A percentile compares a stretch with the other conserved stretches of the same genome.
phyloP scores from a whole-genome alignment of 2,797 vertebrate genomes.

The Pipistrellus nathusii region DNA sequence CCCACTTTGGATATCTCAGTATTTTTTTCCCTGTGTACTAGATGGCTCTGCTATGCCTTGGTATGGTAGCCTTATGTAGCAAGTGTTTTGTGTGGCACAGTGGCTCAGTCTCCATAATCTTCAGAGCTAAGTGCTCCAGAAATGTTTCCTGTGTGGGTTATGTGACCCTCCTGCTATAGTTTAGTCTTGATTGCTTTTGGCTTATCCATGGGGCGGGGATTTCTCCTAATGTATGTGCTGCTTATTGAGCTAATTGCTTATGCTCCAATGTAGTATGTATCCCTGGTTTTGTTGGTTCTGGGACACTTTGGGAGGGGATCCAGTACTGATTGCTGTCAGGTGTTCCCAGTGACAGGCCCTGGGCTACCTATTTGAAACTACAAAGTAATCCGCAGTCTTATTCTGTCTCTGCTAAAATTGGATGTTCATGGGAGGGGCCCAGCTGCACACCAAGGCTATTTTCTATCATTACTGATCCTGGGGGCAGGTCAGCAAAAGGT shows the following conservation, averaged over 20 bases:
- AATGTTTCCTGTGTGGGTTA: background rate
- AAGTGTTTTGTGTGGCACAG: background rate
- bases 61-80: background rate
- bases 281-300: background rate
- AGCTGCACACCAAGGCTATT: background rate
- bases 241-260: background rate
- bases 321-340: background rate
- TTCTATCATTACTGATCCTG: background rate
- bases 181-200: background rate
- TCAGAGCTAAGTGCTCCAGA: background rate
- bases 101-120: background rate
- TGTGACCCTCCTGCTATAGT: background rate
- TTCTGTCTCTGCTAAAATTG: background rate
- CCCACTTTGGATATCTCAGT: background rate
- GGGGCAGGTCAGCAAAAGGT: background rate
- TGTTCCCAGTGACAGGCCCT: background rate
- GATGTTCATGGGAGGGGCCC: background rate
- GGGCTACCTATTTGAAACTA: background rate
- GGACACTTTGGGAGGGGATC: background rate
- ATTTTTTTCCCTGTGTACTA: background rate
- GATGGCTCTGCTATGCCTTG: background rate
- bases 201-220: background rate
- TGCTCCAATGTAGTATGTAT: background rate
- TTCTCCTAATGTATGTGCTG: background rate
- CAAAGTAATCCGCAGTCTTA: background rate